A percentile compares a stretch with the other conserved stretches of the same genome.
These are phyloP conservation scores for Ennomos erosarius DNA, from an alignment of 2,888 invertebrate species.

Conservation along the genomic window DNA sequence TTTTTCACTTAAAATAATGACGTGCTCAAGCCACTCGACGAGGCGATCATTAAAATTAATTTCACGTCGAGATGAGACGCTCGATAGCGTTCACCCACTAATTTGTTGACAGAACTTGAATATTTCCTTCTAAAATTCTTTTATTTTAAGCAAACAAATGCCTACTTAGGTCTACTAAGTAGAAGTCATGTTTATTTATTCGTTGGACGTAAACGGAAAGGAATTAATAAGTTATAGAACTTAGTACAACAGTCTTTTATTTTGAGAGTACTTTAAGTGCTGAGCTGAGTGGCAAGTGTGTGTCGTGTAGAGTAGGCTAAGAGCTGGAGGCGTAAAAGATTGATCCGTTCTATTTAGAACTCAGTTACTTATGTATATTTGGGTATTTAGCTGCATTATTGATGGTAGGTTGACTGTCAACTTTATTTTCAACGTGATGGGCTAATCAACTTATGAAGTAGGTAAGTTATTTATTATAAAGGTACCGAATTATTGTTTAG, in stretches of 20 bases:
- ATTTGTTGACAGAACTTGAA: conserved; percentile 56
- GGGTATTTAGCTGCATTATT: too few relatives aligned
- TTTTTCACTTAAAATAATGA: conserved; percentile 29
- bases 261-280: not conserved
- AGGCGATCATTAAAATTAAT: conserved; percentile 42
- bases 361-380: too few relatives aligned
- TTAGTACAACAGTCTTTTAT: not conserved
- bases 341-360: not conserved
- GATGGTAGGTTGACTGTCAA: too few relatives aligned
- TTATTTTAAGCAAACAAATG: conserved; percentile 24
- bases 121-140: conserved; percentile 35
- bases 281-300: not conserved
- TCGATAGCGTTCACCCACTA: conserved; percentile 43
- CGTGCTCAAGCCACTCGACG: conserved; percentile 16
- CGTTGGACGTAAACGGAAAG: not conserved
- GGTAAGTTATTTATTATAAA: too few relatives aligned
- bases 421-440: too few relatives aligned
- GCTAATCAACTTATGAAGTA: too few relatives aligned
- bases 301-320: not conserved
- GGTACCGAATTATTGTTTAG: too few relatives aligned
- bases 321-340: not conserved
- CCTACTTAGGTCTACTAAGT: conserved; percentile 4
- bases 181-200: not conserved
- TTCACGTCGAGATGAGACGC: conserved; percentile 33
- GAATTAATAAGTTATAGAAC: conserved; percentile 1